Percentiles rank a stretch among this genome's conserved stretches.
These are phyloP conservation scores for Habrosyne pyritoides DNA, from an alignment of 2,888 invertebrate species.

Conservation along the genomic window DNA sequence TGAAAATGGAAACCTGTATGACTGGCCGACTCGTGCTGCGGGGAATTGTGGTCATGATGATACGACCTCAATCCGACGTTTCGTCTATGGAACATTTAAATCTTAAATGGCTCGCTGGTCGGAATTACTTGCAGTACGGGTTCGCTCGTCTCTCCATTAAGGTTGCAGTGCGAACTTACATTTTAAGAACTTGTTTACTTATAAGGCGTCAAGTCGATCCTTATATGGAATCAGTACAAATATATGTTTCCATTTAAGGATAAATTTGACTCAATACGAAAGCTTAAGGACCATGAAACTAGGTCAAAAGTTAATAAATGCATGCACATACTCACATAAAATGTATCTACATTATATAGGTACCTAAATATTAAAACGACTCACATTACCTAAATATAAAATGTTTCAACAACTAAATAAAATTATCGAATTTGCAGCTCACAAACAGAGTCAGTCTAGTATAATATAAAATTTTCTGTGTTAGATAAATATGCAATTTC, in stretches of 20 bases:
- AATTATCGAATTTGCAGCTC: too few relatives aligned
- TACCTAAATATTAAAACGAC: too few relatives aligned
- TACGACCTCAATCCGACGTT: slow-evolving; percentile 40
- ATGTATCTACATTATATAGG: neutral
- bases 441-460: too few relatives aligned
- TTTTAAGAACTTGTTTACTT: slow-evolving; percentile 76
- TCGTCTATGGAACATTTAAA: slow-evolving; percentile 49
- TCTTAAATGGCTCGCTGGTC: slow-evolving; percentile 46
- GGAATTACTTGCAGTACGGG: slow-evolving; percentile 42
- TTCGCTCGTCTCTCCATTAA: slow-evolving; percentile 62
- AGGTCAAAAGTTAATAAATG: slow-evolving; percentile 38
- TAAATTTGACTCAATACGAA: slow-evolving; percentile 54
- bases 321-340: slow-evolving; percentile 17
- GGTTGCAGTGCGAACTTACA: slow-evolving; percentile 72
- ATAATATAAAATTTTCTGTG: neutral
- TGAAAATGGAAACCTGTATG: slow-evolving; percentile 33
- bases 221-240: slow-evolving; percentile 64
- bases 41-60: slow-evolving; percentile 26
- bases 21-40: slow-evolving; percentile 42
- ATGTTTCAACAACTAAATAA: too few relatives aligned
- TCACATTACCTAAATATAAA: neutral
- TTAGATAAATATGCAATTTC: neutral
- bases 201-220: slow-evolving; percentile 69
- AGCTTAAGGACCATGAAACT: slow-evolving; percentile 41
- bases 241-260: slow-evolving; percentile 71